Evolutionary conservation across 2,797 vertebrate species (phyloP).

Genomic region (Taeniopygia guttata): DNA sequence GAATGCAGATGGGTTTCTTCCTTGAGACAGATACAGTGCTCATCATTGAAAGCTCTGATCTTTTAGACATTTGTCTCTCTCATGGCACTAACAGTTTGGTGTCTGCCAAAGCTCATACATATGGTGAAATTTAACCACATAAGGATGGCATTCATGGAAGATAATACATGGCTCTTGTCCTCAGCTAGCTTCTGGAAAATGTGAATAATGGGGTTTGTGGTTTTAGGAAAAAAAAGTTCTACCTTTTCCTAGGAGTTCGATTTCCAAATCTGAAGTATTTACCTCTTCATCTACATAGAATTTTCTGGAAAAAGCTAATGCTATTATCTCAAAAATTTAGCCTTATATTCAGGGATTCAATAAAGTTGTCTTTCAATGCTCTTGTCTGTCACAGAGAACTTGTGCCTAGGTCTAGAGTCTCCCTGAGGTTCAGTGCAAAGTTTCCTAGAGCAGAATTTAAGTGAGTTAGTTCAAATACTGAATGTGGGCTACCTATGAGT

Average conservation of each 20-base stretch:
- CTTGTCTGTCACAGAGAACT: not conserved
- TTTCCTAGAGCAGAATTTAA: not conserved
- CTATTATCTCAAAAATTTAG: not conserved
- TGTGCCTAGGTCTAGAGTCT: not conserved
- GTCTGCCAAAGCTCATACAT: not conserved
- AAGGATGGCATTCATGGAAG: not conserved
- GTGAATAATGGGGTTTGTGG: not conserved
- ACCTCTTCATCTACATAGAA: not conserved
- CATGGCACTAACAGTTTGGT: not conserved
- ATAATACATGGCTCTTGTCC: not conserved
- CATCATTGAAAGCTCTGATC: not conserved
- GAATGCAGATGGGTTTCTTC: not conserved
- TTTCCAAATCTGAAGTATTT: not conserved
- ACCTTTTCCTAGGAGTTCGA: not conserved
- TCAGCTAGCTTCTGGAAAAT: not conserved
- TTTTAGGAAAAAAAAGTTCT: not conserved
- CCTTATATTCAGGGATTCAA: not conserved
- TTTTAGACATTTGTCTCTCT: not conserved
- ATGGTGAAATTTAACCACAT: not conserved
- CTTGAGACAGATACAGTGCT: not conserved
- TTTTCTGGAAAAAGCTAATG: not conserved
- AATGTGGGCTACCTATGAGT: not conserved
- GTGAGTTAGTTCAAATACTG: not conserved
- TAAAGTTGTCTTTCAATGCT: not conserved
- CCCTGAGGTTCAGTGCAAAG: not conserved